Base-by-base conservation (phyloP, 1,140 invertebrate species). In the Pemphigus obesinymphae region DNA sequence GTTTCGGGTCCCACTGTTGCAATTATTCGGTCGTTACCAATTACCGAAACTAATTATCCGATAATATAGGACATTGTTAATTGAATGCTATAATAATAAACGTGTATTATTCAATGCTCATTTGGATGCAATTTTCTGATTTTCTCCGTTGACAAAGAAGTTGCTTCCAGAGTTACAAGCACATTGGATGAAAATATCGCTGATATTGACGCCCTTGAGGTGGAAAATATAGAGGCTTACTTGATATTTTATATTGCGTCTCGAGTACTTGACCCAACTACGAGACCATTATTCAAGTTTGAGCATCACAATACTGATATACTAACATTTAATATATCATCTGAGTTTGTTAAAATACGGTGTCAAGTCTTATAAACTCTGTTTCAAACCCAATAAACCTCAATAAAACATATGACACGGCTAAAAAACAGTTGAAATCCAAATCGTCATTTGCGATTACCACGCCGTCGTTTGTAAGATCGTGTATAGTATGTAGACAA, bases 401-500 rank as follows among this genome's bases (percentile, higher is more conserved):
- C 3, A 5, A 3, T 40, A 40, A 40, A 8, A 5, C 37, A 3
- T 13, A 13, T 29, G 4, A 0, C 1, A 5, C 3, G 26, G 10
- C 26, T 11, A 29, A 58, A 29, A 58, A 2, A 7, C 53, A 58
- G 0, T 1, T 29, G 11, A 29, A 26, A 58, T 4, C 55, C 5
- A 58, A 26, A 58, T 10, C 15, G 3, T 13, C 26, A 29, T 6
- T 58, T 26, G 3, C 5, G 11, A 29, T 23, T 29, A 26, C 55
- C 1, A 13, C 55, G 0, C 15, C 8, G 11, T 2, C 23, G 3
- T 10, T 5, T 5, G 0, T 23, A 26, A 0, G 0, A 55, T 0
- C 0, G 5, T 29, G 55, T 1, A 11, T 29, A 4, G 4, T 58
- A 2, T 58, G 26, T 58, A 15, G 1, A 3, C 0, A 58, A 0